Percentiles rank a stretch among this genome's conserved stretches.
Evolutionary conservation across 2,113 vertebrate species (phyloP).

Genomic region (Noturus placidus): DNA sequence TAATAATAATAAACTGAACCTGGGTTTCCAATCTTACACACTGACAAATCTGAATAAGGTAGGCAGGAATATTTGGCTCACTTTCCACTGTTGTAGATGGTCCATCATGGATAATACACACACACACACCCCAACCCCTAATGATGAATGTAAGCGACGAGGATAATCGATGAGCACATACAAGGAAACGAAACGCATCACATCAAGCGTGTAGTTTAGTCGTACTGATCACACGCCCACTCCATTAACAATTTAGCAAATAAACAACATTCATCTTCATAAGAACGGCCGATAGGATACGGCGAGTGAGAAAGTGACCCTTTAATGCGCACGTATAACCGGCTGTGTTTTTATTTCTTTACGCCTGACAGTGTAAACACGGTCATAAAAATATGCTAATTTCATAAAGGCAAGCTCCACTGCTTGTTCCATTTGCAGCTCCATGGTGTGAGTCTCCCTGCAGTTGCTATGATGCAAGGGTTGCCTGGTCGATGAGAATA

Average conservation of each 20-base stretch:
- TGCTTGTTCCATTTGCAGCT: background rate
- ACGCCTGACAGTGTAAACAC: background rate
- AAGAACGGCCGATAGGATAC: background rate
- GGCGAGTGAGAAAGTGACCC: background rate
- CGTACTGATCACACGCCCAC: background rate
- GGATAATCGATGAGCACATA: background rate
- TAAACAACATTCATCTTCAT: background rate
- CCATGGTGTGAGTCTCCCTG: background rate
- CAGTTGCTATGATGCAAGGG: constrained; percentile 25
- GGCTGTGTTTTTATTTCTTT: background rate
- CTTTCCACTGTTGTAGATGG: background rate
- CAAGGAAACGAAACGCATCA: background rate
- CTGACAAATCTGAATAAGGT: background rate
- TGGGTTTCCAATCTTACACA: background rate
- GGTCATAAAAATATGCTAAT: constrained; percentile 14
- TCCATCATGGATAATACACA: background rate
- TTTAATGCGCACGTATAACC: background rate
- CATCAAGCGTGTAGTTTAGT: background rate
- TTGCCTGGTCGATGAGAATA: constrained; percentile 6
- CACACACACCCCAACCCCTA: too few relatives aligned
- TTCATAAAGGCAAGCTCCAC: background rate
- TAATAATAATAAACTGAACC: background rate
- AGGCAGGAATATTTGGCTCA: background rate
- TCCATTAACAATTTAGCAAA: background rate
- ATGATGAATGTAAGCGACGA: background rate